Conservation (phyloP, 2,888 invertebrate genomes). For the Agrotis segetum region DNA sequence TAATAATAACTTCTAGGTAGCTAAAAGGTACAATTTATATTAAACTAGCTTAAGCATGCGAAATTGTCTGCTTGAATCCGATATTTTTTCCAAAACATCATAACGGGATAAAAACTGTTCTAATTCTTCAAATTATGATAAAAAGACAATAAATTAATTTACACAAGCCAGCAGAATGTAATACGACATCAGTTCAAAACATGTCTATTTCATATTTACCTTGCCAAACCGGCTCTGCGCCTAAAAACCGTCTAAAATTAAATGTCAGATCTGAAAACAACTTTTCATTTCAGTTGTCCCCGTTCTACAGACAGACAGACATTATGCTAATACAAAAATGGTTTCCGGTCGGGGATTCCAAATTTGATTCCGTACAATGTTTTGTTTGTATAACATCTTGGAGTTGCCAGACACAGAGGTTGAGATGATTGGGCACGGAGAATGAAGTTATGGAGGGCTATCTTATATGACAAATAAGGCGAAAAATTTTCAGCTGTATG, state of each 20-base stretch:
- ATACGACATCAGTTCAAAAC: constrained; percentile 45
- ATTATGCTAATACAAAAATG: constrained; percentile 72
- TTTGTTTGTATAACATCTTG: constrained; percentile 66
- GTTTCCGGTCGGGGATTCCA: constrained; percentile 67
- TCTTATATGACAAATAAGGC: too few species aligned
- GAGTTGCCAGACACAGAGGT: constrained; percentile 36
- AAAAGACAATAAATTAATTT: neutral
- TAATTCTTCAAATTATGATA: neutral
- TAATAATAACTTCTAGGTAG: too few species aligned
- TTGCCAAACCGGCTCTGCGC: constrained; percentile 64
- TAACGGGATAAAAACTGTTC: neutral
- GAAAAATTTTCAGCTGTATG: too few species aligned
- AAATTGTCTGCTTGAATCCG: too few species aligned
- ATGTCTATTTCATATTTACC: constrained; percentile 42
- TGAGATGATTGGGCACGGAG: constrained; percentile 34
- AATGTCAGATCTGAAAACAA: constrained; percentile 72
- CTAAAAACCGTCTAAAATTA: constrained; percentile 56
- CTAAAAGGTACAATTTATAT: too few species aligned
- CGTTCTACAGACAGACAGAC: constrained; percentile 57
- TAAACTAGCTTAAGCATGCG: too few species aligned
- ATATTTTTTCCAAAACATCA: too few species aligned
- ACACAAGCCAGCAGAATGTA: constrained; percentile 1
- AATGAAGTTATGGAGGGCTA: too few species aligned
- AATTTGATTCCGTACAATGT: constrained; percentile 62
- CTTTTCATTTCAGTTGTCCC: constrained; percentile 80